Evolutionary conservation across 2,113 vertebrate species (phyloP).

Genomic region (Chaetorhynchus papuensis): DNA sequence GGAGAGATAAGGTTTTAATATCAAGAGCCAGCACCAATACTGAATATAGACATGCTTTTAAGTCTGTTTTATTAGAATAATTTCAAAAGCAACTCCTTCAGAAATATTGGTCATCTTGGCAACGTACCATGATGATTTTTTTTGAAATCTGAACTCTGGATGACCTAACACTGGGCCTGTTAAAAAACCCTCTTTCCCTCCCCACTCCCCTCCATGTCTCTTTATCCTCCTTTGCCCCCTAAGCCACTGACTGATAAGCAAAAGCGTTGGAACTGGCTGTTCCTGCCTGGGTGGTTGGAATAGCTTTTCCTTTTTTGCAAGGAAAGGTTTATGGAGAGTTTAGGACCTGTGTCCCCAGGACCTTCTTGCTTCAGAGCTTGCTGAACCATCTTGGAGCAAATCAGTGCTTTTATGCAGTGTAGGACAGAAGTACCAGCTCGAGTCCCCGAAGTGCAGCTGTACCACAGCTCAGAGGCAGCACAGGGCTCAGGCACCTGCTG

Average conservation of each 20-base stretch:
- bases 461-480: accelerated
- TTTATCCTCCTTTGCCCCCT: background rate
- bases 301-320: background rate
- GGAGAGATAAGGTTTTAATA: constrained; percentile 3
- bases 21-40: background rate
- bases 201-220: background rate
- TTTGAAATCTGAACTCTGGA: background rate
- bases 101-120: background rate
- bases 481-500: background rate
- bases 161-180: background rate
- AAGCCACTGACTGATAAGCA: background rate
- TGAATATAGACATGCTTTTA: background rate
- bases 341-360: background rate
- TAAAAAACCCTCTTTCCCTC: accelerated
- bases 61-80: background rate
- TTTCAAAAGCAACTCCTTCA: background rate
- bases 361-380: background rate
- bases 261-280: background rate
- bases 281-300: background rate
- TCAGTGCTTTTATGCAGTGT: background rate
- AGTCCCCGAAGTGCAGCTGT: background rate
- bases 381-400: background rate
- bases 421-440: accelerated
- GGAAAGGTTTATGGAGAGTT: background rate
- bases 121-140: background rate